Conservation (phyloP, 2,888 invertebrate genomes). For the Chrysotoxum bicinctum region DNA sequence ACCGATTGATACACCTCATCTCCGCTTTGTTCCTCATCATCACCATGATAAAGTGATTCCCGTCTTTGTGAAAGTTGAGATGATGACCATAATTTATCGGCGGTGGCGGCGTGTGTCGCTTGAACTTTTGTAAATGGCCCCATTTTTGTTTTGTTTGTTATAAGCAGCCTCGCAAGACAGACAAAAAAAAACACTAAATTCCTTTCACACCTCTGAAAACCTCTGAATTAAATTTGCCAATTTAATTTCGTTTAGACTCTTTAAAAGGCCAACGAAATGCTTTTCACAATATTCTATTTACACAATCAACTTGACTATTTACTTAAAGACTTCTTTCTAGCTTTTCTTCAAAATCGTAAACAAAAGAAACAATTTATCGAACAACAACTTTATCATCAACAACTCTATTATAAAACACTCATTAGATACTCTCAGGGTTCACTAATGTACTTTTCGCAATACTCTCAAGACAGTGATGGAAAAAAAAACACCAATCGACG, state of each 20-base stretch:
- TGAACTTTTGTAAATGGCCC: conserved; percentile 63
- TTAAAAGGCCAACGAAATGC: neutral
- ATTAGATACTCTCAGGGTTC: conserved; percentile 20
- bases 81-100: conserved; percentile 56
- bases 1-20: conserved; percentile 74
- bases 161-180: neutral
- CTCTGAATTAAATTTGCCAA: neutral
- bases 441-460: conserved; percentile 42
- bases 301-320: conserved; percentile 22
- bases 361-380: conserved; percentile 49
- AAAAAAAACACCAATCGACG: neutral
- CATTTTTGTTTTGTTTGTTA: conserved; percentile 15
- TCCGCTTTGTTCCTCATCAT: conserved; percentile 10
- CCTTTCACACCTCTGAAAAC: neutral
- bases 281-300: neutral
- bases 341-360: conserved; percentile 40
- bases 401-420: conserved; percentile 12
- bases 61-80: conserved; percentile 16
- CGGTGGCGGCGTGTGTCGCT: conserved; percentile 41
- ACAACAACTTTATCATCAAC: conserved; percentile 48
- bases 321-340: neutral
- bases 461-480: neutral
- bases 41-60: conserved; percentile 48
- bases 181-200: neutral
- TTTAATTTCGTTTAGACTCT: neutral